Evolutionary conservation across 2,888 invertebrate genomes (phyloP).

Genomic region (Callinectes sapidus): DNA sequence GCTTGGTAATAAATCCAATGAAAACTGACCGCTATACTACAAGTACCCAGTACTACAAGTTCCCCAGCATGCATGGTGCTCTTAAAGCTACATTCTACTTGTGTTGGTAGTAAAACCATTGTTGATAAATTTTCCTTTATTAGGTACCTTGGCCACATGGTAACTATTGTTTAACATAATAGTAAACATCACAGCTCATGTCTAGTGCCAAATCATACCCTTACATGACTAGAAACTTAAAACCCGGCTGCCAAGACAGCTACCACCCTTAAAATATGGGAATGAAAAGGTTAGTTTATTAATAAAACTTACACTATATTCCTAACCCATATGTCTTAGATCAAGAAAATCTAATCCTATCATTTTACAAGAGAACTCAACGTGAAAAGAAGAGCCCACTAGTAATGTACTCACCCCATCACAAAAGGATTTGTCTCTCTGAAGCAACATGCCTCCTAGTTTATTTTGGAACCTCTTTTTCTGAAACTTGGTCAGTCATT

Average conservation of each 20-base stretch:
- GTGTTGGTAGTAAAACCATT: neutral
- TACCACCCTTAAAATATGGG: slow-evolving; percentile 4
- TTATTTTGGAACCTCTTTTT: neutral
- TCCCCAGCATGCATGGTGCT: neutral
- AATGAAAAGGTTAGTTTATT: slow-evolving; percentile 5
- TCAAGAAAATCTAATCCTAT: slow-evolving; percentile 11
- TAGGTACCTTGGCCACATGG: slow-evolving; percentile 13
- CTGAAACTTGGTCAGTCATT: neutral
- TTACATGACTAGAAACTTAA: slow-evolving; percentile 23
- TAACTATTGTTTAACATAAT: slow-evolving; percentile 24
- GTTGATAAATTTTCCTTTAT: slow-evolving; percentile 23
- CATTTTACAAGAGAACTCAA: neutral
- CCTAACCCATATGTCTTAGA: neutral
- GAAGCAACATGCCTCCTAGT: neutral
- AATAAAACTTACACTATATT: slow-evolving; percentile 23
- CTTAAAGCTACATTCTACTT: slow-evolving; percentile 3
- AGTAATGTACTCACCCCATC: neutral
- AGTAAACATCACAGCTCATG: slow-evolving; percentile 32
- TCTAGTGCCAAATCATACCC: slow-evolving; percentile 29
- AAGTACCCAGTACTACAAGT: neutral
- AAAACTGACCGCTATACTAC: no score
- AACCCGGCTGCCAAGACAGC: neutral
- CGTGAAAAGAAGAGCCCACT: neutral
- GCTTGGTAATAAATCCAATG: no score
- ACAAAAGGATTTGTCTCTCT: slow-evolving; percentile 2